Percentiles rank a stretch among this genome's conserved stretches.
Evolutionary conservation across 2,888 invertebrate genomes (phyloP).

Genomic region (Ethmia dodecea): DNA sequence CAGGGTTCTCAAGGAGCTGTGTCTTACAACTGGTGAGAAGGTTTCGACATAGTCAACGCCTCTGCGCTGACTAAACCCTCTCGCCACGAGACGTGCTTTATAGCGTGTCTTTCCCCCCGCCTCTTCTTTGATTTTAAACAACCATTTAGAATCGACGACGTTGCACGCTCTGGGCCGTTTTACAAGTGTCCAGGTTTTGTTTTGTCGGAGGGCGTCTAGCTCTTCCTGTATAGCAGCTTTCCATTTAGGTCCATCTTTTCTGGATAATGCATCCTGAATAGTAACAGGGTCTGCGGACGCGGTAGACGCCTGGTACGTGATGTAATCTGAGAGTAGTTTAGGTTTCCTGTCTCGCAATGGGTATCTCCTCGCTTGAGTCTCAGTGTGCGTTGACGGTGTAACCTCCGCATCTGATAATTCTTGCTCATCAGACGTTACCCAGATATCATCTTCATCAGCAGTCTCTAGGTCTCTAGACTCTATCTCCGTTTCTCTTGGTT

Average conservation of each 20-base stretch:
- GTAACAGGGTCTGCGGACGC: too few species aligned
- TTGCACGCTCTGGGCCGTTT: neutral
- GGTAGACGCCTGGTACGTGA: too few species aligned
- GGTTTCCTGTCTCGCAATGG: too few species aligned
- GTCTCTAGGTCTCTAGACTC: too few species aligned
- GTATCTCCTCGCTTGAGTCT: too few species aligned
- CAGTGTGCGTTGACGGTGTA: too few species aligned
- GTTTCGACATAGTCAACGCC: slow-evolving; percentile 6
- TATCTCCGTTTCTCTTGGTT: too few species aligned
- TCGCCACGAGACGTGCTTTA: slow-evolving; percentile 12
- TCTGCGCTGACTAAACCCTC: too few species aligned
- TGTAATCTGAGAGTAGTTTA: too few species aligned
- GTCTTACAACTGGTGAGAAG: slow-evolving; percentile 11
- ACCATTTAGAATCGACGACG: slow-evolving; percentile 2
- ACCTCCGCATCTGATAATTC: neutral
- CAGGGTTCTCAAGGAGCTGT: slow-evolving; percentile 5
- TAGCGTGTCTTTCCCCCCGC: neutral
- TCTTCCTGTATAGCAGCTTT: neutral
- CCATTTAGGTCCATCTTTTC: too few species aligned
- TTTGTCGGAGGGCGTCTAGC: too few species aligned
- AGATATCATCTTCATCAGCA: neutral
- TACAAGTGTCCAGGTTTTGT: neutral
- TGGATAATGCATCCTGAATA: too few species aligned
- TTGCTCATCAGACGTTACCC: neutral
- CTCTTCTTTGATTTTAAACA: slow-evolving; percentile 1